Base-by-base conservation (phyloP, 1,140 invertebrate genomes). In the Maconellicoccus hirsutus region DNA sequence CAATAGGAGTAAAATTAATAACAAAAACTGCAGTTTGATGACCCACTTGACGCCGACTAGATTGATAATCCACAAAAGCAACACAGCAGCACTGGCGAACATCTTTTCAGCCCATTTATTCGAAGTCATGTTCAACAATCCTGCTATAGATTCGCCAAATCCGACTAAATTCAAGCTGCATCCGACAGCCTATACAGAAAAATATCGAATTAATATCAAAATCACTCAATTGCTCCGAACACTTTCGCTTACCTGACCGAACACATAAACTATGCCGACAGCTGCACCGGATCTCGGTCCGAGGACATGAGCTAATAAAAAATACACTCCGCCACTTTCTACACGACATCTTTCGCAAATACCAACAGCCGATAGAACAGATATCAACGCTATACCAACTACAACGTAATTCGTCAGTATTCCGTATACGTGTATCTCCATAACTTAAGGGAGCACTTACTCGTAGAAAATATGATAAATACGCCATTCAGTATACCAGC, bases 281-380 rank as follows among this genome's bases (percentile, higher is more conserved):
- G 94, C 88, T 19, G 93, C 94, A 8, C 94, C 96, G 78, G 96
- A 89, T 77, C 92, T 84, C 4, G 92, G 93, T 39, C 96, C 96
- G 10, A 98, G 81, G 2, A 97, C 94, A 78, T 98, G 93, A 0
- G 93, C 92, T 38, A 98, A 80, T 63, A 98, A 83, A 81, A 96
- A 96, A 81, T 98, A 98, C 16, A 98, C 93, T 26, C 95, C 95
- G 27, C 95, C 95, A 82, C 91, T 94, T 81, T 94, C 91, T 76
- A 97, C 89, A 74, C 92, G 85, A 81, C 93, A 96, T 79, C 94
- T 80, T 81, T 98, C 94, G 82, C 93, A 96, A 76, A 98, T 96
- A 59, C 94, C 95, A 70, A 98, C 92, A 27, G 93, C 94, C 77
- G 94, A 94, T 25, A 97, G 83, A 3, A 96, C 92, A 70, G 92